phyloP scores from a whole-genome alignment of 2,888 invertebrate species.

The Drosophila leonis region DNA sequence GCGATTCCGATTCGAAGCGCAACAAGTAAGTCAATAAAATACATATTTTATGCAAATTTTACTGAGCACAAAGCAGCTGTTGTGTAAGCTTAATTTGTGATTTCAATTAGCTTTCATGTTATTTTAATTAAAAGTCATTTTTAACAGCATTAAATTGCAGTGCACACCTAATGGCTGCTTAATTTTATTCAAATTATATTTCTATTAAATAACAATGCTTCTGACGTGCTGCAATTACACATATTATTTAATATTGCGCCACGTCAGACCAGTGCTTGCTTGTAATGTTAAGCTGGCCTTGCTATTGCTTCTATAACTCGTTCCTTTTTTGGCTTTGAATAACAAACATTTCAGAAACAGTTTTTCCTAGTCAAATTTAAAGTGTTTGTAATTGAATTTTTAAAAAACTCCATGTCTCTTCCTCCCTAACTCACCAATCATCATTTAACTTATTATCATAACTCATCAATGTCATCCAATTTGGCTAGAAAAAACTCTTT shows the following conservation, averaged over 20 bases:
- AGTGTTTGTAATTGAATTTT: too few relatives aligned
- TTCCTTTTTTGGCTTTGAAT: neutral
- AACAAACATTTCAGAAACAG: neutral
- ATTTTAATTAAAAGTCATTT: conserved; percentile 16
- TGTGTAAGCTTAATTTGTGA: conserved; percentile 2
- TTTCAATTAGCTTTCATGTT: conserved; percentile 11
- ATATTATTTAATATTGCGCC: neutral
- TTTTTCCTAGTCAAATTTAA: too few relatives aligned
- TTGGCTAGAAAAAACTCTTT: too few relatives aligned
- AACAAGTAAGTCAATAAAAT: conserved; percentile 10
- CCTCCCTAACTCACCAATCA: too few relatives aligned
- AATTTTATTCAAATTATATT: conserved; percentile 19
- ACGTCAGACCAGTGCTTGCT: neutral
- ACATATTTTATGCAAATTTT: conserved; percentile 6
- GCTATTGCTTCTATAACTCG: neutral
- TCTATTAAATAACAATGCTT: conserved; percentile 2
- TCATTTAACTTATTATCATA: too few relatives aligned
- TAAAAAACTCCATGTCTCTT: too few relatives aligned
- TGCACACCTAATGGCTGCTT: neutral
- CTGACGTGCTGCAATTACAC: neutral
- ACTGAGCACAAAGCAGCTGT: neutral
- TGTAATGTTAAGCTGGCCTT: neutral
- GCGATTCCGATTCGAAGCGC: neutral
- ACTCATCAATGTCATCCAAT: too few relatives aligned
- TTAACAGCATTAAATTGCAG: conserved; percentile 2